phyloP scores from a whole-genome alignment of 2,888 invertebrate species.

The Agrochola circellaris region DNA sequence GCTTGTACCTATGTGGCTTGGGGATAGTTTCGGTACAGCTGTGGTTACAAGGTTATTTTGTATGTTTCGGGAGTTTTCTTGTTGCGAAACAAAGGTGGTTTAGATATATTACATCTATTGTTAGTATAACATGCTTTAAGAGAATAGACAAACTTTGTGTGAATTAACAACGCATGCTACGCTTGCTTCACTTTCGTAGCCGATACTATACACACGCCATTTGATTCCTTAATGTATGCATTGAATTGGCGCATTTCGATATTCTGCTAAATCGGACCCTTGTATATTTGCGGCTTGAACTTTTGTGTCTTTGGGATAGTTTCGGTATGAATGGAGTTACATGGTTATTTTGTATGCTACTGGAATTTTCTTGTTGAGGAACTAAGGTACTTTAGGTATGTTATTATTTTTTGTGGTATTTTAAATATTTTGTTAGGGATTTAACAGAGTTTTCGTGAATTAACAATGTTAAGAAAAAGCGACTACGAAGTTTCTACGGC shows the following conservation, averaged over 20 bases:
- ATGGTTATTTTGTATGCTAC: neutral
- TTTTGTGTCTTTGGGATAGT: slow-evolving; percentile 9
- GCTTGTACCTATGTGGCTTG: slow-evolving; percentile 56
- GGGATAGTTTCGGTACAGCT: slow-evolving; percentile 52
- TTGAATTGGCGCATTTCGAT: slow-evolving; percentile 71
- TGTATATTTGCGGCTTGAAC: too few relatives aligned
- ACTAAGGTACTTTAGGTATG: too few relatives aligned
- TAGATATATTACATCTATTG: neutral
- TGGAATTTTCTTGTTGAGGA: neutral
- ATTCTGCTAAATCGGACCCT: slow-evolving; percentile 26
- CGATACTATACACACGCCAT: slow-evolving; percentile 73
- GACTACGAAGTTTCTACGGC: neutral
- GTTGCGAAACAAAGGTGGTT: neutral
- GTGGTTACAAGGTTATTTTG: slow-evolving; percentile 34
- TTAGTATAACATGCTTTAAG: neutral
- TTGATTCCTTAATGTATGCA: slow-evolving; percentile 75
- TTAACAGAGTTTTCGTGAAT: neutral
- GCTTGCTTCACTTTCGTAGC: slow-evolving; percentile 6
- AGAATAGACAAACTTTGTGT: neutral
- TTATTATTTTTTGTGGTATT: too few relatives aligned
- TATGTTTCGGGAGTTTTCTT: slow-evolving; percentile 10
- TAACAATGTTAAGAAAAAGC: slow-evolving; percentile 26
- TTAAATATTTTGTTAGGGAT: too few relatives aligned
- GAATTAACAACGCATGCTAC: slow-evolving; percentile 11
- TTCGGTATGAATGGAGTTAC: slow-evolving; percentile 23